A percentile compares a stretch with the other conserved stretches of the same genome.
phyloP scores from a whole-genome alignment of 2,113 vertebrate species.

The Strix aluco region DNA sequence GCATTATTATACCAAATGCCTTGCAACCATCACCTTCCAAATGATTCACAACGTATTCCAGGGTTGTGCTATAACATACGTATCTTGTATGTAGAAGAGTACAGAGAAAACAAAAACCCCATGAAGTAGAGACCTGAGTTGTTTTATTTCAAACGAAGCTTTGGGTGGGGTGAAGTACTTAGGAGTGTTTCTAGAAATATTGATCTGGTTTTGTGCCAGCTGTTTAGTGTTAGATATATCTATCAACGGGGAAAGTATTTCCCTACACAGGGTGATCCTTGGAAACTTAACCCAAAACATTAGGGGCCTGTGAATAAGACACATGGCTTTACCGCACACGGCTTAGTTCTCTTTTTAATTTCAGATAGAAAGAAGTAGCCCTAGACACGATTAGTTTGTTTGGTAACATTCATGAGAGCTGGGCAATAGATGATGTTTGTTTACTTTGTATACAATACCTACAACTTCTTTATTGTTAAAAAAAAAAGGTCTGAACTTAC shows the following conservation, averaged over 20 bases:
- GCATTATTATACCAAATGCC: rapidly evolving
- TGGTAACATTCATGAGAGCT: not conserved
- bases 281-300: not conserved
- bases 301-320: not conserved
- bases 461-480: not conserved
- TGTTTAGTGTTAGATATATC: not conserved
- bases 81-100: rapidly evolving
- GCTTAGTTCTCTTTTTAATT: not conserved
- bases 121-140: not conserved
- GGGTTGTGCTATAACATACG: rapidly evolving
- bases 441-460: not conserved
- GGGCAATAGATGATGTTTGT: not conserved
- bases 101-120: not conserved
- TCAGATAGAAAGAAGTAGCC: not conserved
- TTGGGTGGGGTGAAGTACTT: not conserved
- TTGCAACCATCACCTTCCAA: not conserved
- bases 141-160: not conserved
- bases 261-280: not conserved
- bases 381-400: not conserved
- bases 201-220: not conserved
- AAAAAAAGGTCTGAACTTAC: not conserved
- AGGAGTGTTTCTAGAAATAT: not conserved
- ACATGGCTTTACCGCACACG: not conserved
- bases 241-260: not conserved
- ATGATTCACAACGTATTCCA: not conserved